These are phyloP conservation scores for Dascyllus trimaculatus DNA, from an alignment of 2,113 vertebrate species.

Conservation along the genomic window DNA sequence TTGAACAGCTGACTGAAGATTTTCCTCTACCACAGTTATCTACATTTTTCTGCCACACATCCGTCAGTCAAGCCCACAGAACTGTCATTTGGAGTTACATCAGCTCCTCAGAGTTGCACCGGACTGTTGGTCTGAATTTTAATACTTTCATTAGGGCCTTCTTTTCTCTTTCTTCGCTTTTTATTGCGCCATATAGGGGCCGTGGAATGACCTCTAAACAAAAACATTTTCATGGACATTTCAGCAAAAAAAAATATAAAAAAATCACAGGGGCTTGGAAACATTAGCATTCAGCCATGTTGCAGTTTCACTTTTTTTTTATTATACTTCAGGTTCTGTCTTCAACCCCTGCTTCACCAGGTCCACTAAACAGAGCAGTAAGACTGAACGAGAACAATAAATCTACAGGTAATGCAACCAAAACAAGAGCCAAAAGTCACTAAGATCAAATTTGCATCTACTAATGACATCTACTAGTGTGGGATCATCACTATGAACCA, in stretches of 20 bases:
- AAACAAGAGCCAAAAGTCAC: too few relatives aligned
- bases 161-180: not conserved
- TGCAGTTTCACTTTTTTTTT: not conserved
- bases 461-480: too few relatives aligned
- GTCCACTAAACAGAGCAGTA: too few relatives aligned
- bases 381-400: too few relatives aligned
- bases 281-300: not conserved
- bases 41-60: not conserved
- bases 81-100: not conserved
- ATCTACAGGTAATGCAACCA: too few relatives aligned
- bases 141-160: not conserved
- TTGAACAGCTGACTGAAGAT: constrained; percentile 52
- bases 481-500: too few relatives aligned
- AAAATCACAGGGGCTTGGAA: not conserved
- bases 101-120: not conserved
- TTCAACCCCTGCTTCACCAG: too few relatives aligned
- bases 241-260: too few relatives aligned
- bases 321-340: too few relatives aligned
- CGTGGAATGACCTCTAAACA: not conserved
- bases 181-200: not conserved
- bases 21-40: constrained; percentile 5
- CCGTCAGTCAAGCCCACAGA: constrained; percentile 28
- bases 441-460: too few relatives aligned
- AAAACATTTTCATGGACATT: not conserved
- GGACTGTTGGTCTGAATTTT: not conserved